Evolutionary conservation across 2,113 vertebrate species (phyloP), one percentile per base, ranked within the genome.

Genomic region (Atrichornis clamosus): DNA sequence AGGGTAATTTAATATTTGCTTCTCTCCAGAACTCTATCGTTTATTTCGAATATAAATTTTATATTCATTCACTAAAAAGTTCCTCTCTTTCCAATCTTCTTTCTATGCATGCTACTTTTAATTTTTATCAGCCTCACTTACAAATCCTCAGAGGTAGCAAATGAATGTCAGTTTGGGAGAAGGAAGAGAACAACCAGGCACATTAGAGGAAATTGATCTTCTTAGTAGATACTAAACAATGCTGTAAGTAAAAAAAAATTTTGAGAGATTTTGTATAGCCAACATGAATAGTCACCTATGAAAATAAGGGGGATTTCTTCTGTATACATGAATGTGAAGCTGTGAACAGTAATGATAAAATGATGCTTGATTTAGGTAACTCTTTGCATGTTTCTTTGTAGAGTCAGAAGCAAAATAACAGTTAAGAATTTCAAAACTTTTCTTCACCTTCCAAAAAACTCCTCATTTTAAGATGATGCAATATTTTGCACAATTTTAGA

Each of bases 31-130:
- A 91, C 28, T 92, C 92, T 60, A 73, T 69, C 1, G 0, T 92
- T 92, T 94, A 94, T 88, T 95, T 97, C 56, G 24, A 94, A 84
- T 93, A 93, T 75, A 90, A 94, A 82, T 94, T 90, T 96, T 89
- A 89, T 87, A 93, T 78, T 94, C 28, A 82, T 55, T 88, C 11
- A 3, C 83, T 89, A 35, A 69, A 86, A 94, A 70, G 79, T 88
- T 95, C 56, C 18, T 88, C 55, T 72, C 58, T 81, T 96, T 89
- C n/a, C 88, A 81, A 46, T 52, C 60, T 82, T 92, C 62, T 46
- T 96, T 86, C 77, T 89, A 46, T 47, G 65, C 44, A 52, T 7
- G 11, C 21, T 93, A 47, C 85, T 78, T 95, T 87, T 81, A 59
- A 67, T 83, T 91, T 92, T 84, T 84, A 77, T 78, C 92, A 88